Evolutionary conservation across 1,140 invertebrate genomes (phyloP), one percentile per base, ranked within the genome.

Genomic region (Neodiprion pinetum): DNA sequence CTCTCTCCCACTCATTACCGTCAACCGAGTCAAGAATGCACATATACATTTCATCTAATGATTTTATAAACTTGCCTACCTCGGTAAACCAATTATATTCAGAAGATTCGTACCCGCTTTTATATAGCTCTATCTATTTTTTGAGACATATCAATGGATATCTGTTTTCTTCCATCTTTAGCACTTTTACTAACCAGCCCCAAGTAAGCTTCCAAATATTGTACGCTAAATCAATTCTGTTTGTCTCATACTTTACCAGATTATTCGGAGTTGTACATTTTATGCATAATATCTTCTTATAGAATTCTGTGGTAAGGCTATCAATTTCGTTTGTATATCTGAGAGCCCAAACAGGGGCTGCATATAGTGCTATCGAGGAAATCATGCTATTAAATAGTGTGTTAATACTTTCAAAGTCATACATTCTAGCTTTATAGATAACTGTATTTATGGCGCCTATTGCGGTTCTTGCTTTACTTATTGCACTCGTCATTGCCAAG

Each of bases 311-410:
- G 48, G 67, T 23, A 3, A 66, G 8, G n/a, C 48, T 72, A 40
- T 77, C 73, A 0, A 71, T 21, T 48, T 40, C 9, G 21, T 72
- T 67, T 4, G 47, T n/a, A 40, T 75, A 75, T 2, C 70, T 5
- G n/a, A 75, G 48, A 8, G 47, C 65, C 74, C 70, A 75, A 47
- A 7, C 50, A 28, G 70, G 70, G 1, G 70, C 65, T 1, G 53
- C 66, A 14, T 75, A 75, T 17, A 75, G 47, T 17, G 71, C 1
- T 4, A 12, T 61, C 7, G 74, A 69, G 7, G 40, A 12, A 5
- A 75, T 21, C 28, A 67, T 75, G 49, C 49, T 47, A 14, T 71
- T 48, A 23, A 8, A 75, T 28, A 75, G 70, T 70, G 67, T 72
- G 3, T 17, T 9, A 21, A 12, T 65, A 4, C 50, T 67, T 7